Base-by-base conservation (phyloP, 2,797 vertebrate genomes). In the Onychomys torridus region DNA sequence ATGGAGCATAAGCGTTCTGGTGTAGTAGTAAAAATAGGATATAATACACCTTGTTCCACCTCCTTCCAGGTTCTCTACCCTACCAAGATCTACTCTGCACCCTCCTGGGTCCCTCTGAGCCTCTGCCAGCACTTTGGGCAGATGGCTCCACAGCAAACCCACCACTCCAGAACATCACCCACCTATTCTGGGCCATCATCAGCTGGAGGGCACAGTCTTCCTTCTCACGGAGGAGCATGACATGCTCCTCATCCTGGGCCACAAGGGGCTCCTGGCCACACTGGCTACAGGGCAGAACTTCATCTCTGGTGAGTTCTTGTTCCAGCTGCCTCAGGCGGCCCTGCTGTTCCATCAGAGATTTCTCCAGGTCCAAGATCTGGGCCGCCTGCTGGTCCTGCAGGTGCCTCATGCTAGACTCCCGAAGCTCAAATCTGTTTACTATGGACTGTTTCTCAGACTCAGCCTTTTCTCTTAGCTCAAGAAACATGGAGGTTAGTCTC, bases 151-250 rank as follows among this genome's bases (percentile, higher is more conserved):
- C 0, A 9, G 11, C 0, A 71, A n/a, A 6, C 25, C 6, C 14
- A 8, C 2, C 3, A 23, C 9, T 1, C 9, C 0, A 13, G 34
- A 10, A 0, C 0, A 7, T 52, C 69, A 96, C 98, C 94, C 27
- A 99, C 99, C 99, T 99, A 91, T 96, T 98, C 93, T 98, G 98
- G 57, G 98, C 98, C 96, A 99, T 98, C 93, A 29, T 94, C 46
- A 99, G 97, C 96, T 97, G 99, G 75, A 98, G 94, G 2, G 99
- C 98, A 16, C 97, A 97, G 93, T 99, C 99, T 90, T 99, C 98
- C 96, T 98, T 98, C 29, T 99, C 97, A 32, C 91, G 84, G 57
- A 96, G 92, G 43, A 94, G 93, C 0, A 91, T 97, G 27, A 98
- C 90, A 59, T 98, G 98, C 93, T 99, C 98, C 84, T 99, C 97